Percentiles rank a stretch among this genome's conserved stretches.
Conservation (phyloP, 37 sponge, comb jelly and placozoan genomes). For the Corticium candelabrum region DNA sequence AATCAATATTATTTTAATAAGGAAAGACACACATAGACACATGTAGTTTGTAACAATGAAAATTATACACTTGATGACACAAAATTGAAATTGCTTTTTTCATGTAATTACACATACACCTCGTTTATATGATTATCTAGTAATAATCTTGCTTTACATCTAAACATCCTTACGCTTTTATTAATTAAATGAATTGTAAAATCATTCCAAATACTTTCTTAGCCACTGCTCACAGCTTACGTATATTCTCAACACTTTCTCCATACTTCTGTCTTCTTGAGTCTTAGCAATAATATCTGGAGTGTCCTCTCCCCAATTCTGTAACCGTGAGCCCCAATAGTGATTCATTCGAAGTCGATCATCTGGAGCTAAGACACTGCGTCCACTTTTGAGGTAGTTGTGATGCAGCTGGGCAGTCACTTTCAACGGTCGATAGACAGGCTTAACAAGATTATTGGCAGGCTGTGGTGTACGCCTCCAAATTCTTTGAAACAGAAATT, state of each 20-base stretch:
- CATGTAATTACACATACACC: no score
- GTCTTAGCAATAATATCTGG: slow-evolving; percentile 34
- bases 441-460: slow-evolving; percentile 41
- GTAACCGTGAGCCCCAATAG: slow-evolving; percentile 73
- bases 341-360: slow-evolving; percentile 52
- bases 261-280: slow-evolving; percentile 11
- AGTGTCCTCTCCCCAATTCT: slow-evolving; percentile 71
- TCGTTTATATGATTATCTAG: no score
- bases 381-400: slow-evolving; percentile 17
- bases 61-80: no score
- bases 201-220: not conserved
- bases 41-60: no score
- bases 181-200: no score
- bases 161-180: no score
- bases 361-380: slow-evolving; percentile 15
- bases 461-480: not conserved
- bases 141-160: no score
- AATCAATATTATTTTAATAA: no score
- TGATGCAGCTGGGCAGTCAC: slow-evolving; percentile 46
- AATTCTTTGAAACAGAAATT: slow-evolving; percentile 34
- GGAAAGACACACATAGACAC: no score
- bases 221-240: not conserved
- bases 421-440: slow-evolving; percentile 39
- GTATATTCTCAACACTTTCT: not conserved
- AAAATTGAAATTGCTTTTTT: no score